Evolutionary conservation across 1,140 invertebrate species (phyloP), one percentile per base, ranked within the genome.

Genomic region (Apis florea): DNA sequence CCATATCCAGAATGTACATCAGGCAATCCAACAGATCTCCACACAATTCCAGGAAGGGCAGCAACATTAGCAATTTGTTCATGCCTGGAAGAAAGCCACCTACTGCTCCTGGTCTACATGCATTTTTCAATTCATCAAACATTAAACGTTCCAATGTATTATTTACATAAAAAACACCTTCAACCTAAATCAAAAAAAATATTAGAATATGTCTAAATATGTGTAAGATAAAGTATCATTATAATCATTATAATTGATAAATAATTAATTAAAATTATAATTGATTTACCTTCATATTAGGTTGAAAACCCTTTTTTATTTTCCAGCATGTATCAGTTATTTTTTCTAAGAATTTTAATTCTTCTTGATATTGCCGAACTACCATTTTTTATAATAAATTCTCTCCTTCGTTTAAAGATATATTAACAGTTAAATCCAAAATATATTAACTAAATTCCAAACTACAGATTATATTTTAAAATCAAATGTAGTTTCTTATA

Each of bases 1-100:
- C 99, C 99, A 95, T 99, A 99, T 59, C 99, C 99, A 40, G 98
- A 99, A 94, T 99, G 99, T 58, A 99, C 96, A 95, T 99, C 99
- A 17, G 99, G 99, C 21, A 99, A 94, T 51, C 99, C 99, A 61
- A 98, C 95, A 12, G 97, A 98, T 82, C 91, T 93, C 64, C 98
- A 98, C 69, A 99, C 98, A 88, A 99, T 99, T 6, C 99, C 99
- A 68, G 99, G 99, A 58, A 99, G 94, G 11, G 99, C 98, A 68
- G 99, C 99, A 66, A 99, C 99, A 96, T 99, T 99, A 1, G 98
- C 99, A 89, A 99, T 99, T 94, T 99, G 99, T 95, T 99, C 82
- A 99, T 97, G 47, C 98, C 99, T 1, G 99, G 99, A 73, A 99
- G 94, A 94, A 99, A 99, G 1, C 99, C 99, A 81, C 99, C 99